Evolutionary conservation across 2,113 vertebrate genomes (phyloP), one percentile per base, ranked within the genome.

Genomic region (Myotis brandtii): DNA sequence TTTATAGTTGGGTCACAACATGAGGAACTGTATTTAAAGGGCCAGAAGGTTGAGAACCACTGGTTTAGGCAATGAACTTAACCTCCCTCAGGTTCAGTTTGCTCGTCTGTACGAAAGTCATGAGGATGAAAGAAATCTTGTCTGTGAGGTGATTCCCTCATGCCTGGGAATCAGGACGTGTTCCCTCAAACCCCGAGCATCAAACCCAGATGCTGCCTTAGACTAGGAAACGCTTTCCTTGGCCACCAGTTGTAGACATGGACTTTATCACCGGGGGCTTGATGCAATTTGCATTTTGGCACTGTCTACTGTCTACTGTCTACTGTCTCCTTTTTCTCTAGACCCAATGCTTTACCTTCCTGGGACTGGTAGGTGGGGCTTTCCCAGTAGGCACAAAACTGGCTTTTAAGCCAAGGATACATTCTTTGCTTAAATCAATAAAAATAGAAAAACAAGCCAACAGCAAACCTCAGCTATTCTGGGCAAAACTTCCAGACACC

Each of bases 341-440:
- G 72, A 81, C 70, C 67, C 92, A 79, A 67, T 46, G 56, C 6
- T 93, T 90, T 48, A 27, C 77, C 72, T 77, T 27, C 87, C 75
- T 2, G 43, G 16, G 43, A 67, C 54, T 69, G 34, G 32, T 56
- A 82, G 48, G 34, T 50, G 20, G 20, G 18, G 3, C 46, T 95
- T 93, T 85, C 37, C 37, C 50, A 82, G 20, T 12, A 73, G n/a
- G n/a, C 77, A 70, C 20, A 80, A 82, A 89, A 86, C 52, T 50
- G 34, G 13, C 32, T 91, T 73, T 89, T 92, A 96, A 89, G 34
- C 79, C 94, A 92, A 83, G 17, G 37, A 37, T 30, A 46, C 6
- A 16, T 34, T 62, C 20, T 70, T 18, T 86, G 25, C 25, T 83
- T 40, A 56, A 59, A 52, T 69, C 56, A 64, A 66, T 21, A 32